Evolutionary conservation across 2,797 vertebrate genomes (phyloP), one percentile per base, ranked within the genome.

Genomic region (Coregonus ussuriensis): DNA sequence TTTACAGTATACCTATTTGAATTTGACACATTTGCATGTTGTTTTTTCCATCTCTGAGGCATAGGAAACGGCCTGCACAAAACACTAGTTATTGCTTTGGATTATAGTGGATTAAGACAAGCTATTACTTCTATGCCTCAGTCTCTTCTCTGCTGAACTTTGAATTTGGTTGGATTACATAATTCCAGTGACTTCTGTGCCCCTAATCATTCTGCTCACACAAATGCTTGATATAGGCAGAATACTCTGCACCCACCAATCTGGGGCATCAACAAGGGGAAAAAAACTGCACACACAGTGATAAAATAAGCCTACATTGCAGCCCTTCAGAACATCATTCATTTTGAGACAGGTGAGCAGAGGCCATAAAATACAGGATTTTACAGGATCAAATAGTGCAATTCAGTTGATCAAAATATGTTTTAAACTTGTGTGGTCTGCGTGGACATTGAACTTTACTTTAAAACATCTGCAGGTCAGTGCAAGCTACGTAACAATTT

Each of bases 401-500:
- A 79, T 79, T 74, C 72, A 74, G 53, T 35, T 41, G 1, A 47
- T 78, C 37, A 67, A 71, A 77, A 74, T 66, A 79, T 71, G 41
- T 31, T 15, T 70, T 35, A 21, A 77, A 75, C 37, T 62, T 78
- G 59, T 73, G 53, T 76, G 56, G 53, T 35, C 35, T 75, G 71
- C 66, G 62, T 56, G 65, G 72, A 65, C 37, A 51, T 21, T 53
- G 3, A 82, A 41, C 18, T 37, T 31, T 14, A 63, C 71, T 78
- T 68, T 66, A 51, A 73, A 74, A 73, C 63, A 33, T 63, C 54
- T 71, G 53, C 71, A 80, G 65, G 72, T 54, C 53, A 79, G 85
- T 80, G 70, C 51, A 88, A 81, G 80, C 81, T 73, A 79, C 18
- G 77, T 73, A 52, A 84, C 53, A 83, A 87, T 77, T 85, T 71